Percentiles rank a stretch among this genome's conserved stretches.
Conservation (phyloP, 2,888 invertebrate species). For the Hirtodrosophila alboralis region DNA sequence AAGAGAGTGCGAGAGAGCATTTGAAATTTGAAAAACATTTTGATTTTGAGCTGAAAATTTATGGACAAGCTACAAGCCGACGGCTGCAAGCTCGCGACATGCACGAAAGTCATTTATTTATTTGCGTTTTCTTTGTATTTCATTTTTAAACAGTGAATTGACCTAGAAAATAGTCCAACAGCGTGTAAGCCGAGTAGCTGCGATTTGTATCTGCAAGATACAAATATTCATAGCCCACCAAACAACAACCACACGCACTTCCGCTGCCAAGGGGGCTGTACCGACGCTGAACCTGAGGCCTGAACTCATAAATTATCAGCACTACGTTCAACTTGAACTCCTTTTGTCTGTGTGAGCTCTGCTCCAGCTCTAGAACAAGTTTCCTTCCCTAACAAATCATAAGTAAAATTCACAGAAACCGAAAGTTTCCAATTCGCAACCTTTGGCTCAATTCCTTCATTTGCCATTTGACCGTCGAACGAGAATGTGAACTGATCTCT, state of each 20-base stretch:
- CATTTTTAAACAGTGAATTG: conserved; percentile 32
- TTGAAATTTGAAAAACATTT: conserved; percentile 44
- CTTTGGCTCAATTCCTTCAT: conserved; percentile 52
- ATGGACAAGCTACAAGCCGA: conserved; percentile 62
- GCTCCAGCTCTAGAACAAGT: conserved; percentile 8
- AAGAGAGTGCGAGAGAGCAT: conserved; percentile 18
- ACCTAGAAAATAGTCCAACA: conserved; percentile 57
- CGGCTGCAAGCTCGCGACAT: conserved; percentile 58
- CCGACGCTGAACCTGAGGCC: conserved; percentile 30
- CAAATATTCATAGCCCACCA: conserved; percentile 33
- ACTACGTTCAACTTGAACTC: conserved; percentile 51
- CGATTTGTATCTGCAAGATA: conserved; percentile 70
- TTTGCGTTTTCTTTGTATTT: conserved; percentile 25
- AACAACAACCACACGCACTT: conserved; percentile 63
- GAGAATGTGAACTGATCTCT: conserved; percentile 47
- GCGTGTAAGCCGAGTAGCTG: conserved; percentile 55
- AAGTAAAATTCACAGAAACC: conserved; percentile 32
- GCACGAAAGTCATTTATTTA: conserved; percentile 77
- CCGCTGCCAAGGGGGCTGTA: conserved; percentile 54
- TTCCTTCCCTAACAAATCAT: conserved; percentile 32
- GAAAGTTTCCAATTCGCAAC: conserved; percentile 42
- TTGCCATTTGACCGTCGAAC: conserved; percentile 49
- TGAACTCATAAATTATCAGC: conserved; percentile 69
- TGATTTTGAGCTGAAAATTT: conserved; percentile 65
- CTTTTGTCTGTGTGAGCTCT: conserved; percentile 17